Conservation (phyloP, 1,140 invertebrate species). For the Ceratoteleas bidentatus region DNA sequence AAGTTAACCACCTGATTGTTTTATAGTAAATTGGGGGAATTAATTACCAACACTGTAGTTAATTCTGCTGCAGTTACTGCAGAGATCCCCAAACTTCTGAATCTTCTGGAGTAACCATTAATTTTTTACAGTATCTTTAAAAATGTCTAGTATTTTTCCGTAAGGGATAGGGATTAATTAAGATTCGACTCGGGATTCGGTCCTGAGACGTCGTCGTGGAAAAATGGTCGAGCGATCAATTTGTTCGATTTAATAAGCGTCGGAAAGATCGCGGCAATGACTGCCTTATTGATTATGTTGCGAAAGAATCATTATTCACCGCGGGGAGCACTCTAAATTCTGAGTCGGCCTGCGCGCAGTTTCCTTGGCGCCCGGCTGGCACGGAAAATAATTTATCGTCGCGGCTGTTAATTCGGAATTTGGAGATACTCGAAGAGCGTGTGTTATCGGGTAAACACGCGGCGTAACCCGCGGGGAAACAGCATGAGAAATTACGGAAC, state of each 20-base stretch:
- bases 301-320: slow-evolving; percentile 62
- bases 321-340: slow-evolving; percentile 56
- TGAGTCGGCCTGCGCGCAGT: slow-evolving; percentile 39
- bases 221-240: too few species aligned
- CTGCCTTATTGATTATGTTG: slow-evolving; percentile 53
- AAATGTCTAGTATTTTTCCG: too few species aligned
- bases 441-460: slow-evolving; percentile 43
- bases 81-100: too few species aligned
- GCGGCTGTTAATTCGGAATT: slow-evolving; percentile 52
- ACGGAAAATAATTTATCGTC: slow-evolving; percentile 54
- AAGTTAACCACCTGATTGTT: too few species aligned
- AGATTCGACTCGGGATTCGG: too few species aligned
- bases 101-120: too few species aligned
- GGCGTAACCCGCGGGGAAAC: slow-evolving; percentile 30
- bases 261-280: slow-evolving; percentile 16
- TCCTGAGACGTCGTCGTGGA: too few species aligned
- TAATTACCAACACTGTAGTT: too few species aligned
- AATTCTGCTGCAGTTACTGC: too few species aligned
- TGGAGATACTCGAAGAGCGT: slow-evolving; percentile 24
- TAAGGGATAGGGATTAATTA: too few species aligned
- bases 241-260: slow-evolving; percentile 16
- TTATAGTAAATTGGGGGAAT: too few species aligned
- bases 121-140: too few species aligned
- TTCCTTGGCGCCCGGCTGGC: slow-evolving; percentile 32
- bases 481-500: slow-evolving; percentile 40